Evolutionary conservation across 2,113 vertebrate genomes (phyloP), one percentile per base, ranked within the genome.

Genomic region (Microcebus tavaratra): DNA sequence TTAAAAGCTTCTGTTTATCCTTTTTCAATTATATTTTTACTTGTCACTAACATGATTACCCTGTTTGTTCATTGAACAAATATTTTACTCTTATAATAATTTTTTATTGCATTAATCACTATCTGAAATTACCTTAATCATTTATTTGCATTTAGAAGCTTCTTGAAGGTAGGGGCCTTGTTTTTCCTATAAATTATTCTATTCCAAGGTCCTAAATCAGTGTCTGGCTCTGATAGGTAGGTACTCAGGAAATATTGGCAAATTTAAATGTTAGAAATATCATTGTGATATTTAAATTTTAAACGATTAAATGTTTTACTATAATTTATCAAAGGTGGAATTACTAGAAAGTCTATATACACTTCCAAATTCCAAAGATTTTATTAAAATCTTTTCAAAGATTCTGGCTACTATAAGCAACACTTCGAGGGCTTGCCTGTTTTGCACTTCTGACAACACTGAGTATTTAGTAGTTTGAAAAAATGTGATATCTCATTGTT

Each of bases 231-330:
- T 84, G 48, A n/a, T 45, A 86, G 34, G 78, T 45, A 86, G 34
- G 78, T 89, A 57, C 42, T 97, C 50, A 88, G 34, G 39, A 87
- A 95, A 87, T 93, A 86, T 67, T 94, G 96, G 55, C 45, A 72
- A n/a, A 78, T 90, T 82, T 72, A 70, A 45, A 45, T 79, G 67
- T 87, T 93, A 67, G 70, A 59, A 48, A 73, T 27, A 80, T 90
- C 18, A 50, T 23, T 75, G 3, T 88, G 48, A 61, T 81, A 17
- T 70, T 94, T 73, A 94, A 55, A 79, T 59, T 93, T 96, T 72
- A 92, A 92, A 68, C 94, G 42, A 70, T 25, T 92, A 45, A 78
- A 79, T 80, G 36, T 97, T 95, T 93, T 81, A 78, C 79, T 8
- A 61, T 91, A 91, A 85, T 93, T 93, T 91, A 72, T n/a, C 53